These are phyloP conservation scores for Pachyrhynchus sulphureomaculatus DNA, from an alignment of 1,140 invertebrate species.

Conservation along the genomic window DNA sequence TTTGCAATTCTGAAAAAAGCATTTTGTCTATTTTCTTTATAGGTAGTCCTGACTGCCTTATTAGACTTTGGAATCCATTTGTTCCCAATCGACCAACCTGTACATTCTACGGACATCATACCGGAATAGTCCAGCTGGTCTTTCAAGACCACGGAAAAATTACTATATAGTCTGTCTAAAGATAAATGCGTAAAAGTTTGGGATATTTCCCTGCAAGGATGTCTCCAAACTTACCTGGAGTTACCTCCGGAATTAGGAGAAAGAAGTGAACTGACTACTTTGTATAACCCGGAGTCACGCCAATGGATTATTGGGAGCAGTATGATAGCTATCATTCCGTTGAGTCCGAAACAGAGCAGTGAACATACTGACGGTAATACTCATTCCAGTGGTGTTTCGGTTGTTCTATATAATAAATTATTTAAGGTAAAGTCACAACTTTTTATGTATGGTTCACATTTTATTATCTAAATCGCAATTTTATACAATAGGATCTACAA, in stretches of 20 bases:
- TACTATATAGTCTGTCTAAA: constrained; percentile 62
- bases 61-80: constrained; percentile 77
- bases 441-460: neutral
- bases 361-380: constrained; percentile 68
- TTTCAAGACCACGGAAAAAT: constrained; percentile 57
- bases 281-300: constrained; percentile 64
- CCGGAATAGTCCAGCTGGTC: constrained; percentile 65
- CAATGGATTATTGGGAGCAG: constrained; percentile 63
- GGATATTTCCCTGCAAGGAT: constrained; percentile 61
- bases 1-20: too few relatives aligned
- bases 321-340: constrained; percentile 60
- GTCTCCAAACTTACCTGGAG: constrained; percentile 65
- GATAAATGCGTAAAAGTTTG: constrained; percentile 72
- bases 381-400: constrained; percentile 63
- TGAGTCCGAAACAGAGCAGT: constrained; percentile 61
- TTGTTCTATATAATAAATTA: constrained; percentile 67
- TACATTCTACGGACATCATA: constrained; percentile 67
- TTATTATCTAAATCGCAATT: too few relatives aligned
- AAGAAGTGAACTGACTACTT: constrained; percentile 57
- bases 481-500: too few relatives aligned
- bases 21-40: too few relatives aligned
- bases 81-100: constrained; percentile 63
- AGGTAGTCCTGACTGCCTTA: constrained; percentile 67
- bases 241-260: constrained; percentile 61
- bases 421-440: constrained; percentile 55